Base-by-base conservation (phyloP, 2,888 invertebrate species). In the Leuctra nigra region DNA sequence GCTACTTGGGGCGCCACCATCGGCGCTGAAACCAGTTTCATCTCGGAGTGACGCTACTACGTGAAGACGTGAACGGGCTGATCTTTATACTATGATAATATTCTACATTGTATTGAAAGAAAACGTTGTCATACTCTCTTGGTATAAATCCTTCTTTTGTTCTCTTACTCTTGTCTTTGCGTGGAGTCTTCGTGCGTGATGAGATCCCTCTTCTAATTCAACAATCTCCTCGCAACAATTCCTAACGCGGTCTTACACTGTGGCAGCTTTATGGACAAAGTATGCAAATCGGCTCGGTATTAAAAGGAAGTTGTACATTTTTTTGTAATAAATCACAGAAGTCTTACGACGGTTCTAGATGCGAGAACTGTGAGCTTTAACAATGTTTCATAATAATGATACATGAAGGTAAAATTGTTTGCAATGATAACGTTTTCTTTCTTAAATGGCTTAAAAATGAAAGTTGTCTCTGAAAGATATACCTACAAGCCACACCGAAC, bases 271-370 rank as follows among this genome's bases (percentile, higher is more conserved):
- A 56, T 56, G 55, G 55, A 48, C 25, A 38, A 56, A 56, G 50
- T 56, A 56, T 56, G 55, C 39, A 50, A 56, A 56, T 56, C 50
- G 18, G 38, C 23, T 36, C 24, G 36, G 55, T 50, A 56, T 56
- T 48, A 56, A 56, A 50, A 48, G 48, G 55, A 50, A 46, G 41
- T 48, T 38, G 48, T 48, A 50, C 39, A 56, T 50, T 39, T 56
- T 50, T 56, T 44, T 50, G 33, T 39, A 48, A 50, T 56, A 56
- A 56, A 56, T 56, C 55, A 50, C 50, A 25, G 38, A 38, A 56
- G 50, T 24, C 46, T 46, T 16, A 39, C 20, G 39, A 11, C 39
- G 20, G 39, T 54, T 46, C 47, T 55, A 18, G 35, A 23, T 33
- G 25, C 9, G 39, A 39, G 20, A 39, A 39, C 20, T 39, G 39